Evolutionary conservation across 2,888 invertebrate genomes (phyloP), one percentile per base, ranked within the genome.

Genomic region (Cryptus armator): DNA sequence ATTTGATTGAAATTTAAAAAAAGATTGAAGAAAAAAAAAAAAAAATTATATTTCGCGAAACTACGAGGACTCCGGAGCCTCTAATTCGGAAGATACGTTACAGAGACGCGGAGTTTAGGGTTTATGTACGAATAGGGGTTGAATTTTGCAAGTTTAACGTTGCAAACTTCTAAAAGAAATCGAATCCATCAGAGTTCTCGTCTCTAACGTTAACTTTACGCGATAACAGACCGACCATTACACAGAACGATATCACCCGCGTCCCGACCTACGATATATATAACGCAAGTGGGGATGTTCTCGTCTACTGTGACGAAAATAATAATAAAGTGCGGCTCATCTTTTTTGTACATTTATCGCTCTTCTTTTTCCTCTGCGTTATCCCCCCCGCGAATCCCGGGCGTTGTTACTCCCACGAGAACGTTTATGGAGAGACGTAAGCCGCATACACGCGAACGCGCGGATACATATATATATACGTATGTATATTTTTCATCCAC

Each of bases 401-500:
- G 12, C 16, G 71, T 12, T 10, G 9, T 3, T 14, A 19, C 43
- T 72, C 32, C 70, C 59, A 24, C 43, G 72, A 59, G 24, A 59
- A 56, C 53, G 56, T 72, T 72, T 44, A 59, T 7, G 29, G 9
- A 59, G 24, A 72, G 16, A 3, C n/a, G 14, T 10, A 44, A 72
- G 56, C 59, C 29, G 0, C 44, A 43, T 14, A 59, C 72, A 72
- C 72, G 29, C 48, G 12, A 12, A 3, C 48, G 48, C 48, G 48
- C 3, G 48, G 12, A 14, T 12, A 48, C 56, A 59, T 16, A 56
- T 43, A 56, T 43, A 44, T 44, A 44, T 6, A 24, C 24, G 43
- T 44, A 72, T 72, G 59, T 43, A 72, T 56, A 72, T 72, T 72
- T 48, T 72, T n/a, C 72, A 14, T 29, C 43, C 7, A 7, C 44